These are phyloP conservation scores for Gyps fulvus DNA, from an alignment of 2,113 vertebrate genomes.

Conservation along the genomic window DNA sequence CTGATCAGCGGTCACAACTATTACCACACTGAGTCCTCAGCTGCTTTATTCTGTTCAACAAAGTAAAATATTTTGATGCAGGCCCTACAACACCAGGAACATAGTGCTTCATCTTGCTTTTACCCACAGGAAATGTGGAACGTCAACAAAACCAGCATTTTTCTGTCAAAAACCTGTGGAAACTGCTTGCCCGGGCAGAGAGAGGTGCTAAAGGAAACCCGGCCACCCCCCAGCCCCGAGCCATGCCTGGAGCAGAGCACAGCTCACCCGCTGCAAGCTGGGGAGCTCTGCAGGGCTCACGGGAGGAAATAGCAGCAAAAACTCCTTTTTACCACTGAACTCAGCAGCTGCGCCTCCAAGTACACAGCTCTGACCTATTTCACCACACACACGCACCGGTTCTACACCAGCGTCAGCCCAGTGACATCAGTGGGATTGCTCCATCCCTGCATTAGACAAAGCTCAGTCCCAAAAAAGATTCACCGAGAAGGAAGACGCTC, in stretches of 20 bases:
- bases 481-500: background rate
- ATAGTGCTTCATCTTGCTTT: background rate
- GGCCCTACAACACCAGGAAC: background rate
- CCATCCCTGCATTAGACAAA: background rate
- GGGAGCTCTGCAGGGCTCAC: background rate
- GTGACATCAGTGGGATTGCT: background rate
- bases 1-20: background rate
- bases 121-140: background rate
- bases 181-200: background rate
- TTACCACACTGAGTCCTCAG: background rate
- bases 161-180: background rate
- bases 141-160: background rate
- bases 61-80: background rate
- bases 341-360: background rate
- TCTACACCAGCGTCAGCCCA: background rate
- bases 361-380: slow-evolving; percentile 1
- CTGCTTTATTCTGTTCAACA: background rate
- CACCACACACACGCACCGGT: background rate
- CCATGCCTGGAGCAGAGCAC: background rate
- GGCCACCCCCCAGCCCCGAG: accelerated
- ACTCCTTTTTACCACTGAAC: background rate
- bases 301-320: background rate
- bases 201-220: background rate
- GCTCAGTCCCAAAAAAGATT: background rate
- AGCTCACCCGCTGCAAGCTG: background rate